Evolutionary conservation across 1,140 invertebrate species (phyloP).

Genomic region (Bombus ignitus): DNA sequence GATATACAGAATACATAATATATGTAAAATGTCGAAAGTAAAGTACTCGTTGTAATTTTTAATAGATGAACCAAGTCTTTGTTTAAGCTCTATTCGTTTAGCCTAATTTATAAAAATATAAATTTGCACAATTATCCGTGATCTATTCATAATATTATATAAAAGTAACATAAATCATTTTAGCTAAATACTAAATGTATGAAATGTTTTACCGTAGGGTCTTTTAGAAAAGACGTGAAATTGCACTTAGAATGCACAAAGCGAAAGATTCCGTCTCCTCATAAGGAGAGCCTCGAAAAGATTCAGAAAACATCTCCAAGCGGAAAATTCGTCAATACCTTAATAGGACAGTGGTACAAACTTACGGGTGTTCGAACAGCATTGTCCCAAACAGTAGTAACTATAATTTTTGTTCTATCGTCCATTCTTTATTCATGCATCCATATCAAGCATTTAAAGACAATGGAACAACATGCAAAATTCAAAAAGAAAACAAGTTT

Average conservation of each 20-base stretch:
- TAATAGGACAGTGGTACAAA: conserved; percentile 55
- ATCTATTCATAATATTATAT: neutral
- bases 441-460: neutral
- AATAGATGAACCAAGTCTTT: neutral
- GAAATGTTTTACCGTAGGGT: neutral
- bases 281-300: neutral
- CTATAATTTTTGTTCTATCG: neutral
- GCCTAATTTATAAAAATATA: too few species aligned
- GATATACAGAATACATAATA: neutral
- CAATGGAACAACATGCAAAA: neutral
- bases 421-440: neutral
- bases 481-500: neutral
- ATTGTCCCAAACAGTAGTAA: conserved; percentile 26
- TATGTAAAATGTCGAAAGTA: too few species aligned
- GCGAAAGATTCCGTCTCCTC: neutral
- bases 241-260: neutral
- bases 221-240: neutral
- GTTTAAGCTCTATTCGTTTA: neutral
- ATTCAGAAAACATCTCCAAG: conserved; percentile 5
- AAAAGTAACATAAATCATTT: neutral
- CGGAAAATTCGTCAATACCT: conserved; percentile 39
- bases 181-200: neutral
- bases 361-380: conserved; percentile 25
- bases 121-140: neutral
- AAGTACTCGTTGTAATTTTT: neutral